Conservation (phyloP, 2,888 invertebrate genomes). For the Caprella mutica region DNA sequence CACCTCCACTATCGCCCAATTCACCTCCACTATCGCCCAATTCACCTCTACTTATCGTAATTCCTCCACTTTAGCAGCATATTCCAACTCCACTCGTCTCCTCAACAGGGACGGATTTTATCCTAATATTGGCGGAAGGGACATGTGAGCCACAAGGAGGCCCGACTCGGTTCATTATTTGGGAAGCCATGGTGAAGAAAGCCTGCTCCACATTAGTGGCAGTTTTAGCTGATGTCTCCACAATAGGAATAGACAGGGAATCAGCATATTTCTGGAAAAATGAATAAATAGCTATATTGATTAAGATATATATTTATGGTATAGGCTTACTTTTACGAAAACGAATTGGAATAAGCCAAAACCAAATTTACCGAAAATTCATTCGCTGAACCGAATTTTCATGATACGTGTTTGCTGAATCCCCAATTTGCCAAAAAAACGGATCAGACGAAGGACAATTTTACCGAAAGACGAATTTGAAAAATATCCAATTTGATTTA, state of each 20-base stretch:
- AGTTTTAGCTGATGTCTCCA: constrained; percentile 99
- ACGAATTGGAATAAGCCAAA: no score
- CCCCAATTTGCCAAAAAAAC: no score
- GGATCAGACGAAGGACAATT: no score
- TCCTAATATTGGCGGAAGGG: constrained; percentile 57
- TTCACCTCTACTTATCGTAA: no score
- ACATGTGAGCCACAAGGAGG: constrained; percentile 69
- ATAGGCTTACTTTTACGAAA: no score
- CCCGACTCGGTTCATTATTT: constrained; percentile 97
- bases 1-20: no score
- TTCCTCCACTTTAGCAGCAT: constrained; percentile 34
- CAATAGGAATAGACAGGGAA: constrained; percentile 93
- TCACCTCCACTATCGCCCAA: no score
- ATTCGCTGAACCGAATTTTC: no score
- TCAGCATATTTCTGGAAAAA: constrained; percentile 85
- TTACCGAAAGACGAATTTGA: no score
- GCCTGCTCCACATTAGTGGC: constrained; percentile 98
- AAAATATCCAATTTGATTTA: no score
- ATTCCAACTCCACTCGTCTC: constrained; percentile 44
- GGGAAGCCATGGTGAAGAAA: constrained; percentile 97
- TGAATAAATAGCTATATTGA: neutral
- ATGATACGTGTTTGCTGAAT: no score
- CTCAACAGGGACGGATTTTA: constrained; percentile 87
- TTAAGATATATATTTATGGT: constrained; percentile 4
- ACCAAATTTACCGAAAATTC: no score